Evolutionary conservation across 1,140 invertebrate genomes (phyloP), one percentile per base, ranked within the genome.

Genomic region (Belonocnema kinseyi): DNA sequence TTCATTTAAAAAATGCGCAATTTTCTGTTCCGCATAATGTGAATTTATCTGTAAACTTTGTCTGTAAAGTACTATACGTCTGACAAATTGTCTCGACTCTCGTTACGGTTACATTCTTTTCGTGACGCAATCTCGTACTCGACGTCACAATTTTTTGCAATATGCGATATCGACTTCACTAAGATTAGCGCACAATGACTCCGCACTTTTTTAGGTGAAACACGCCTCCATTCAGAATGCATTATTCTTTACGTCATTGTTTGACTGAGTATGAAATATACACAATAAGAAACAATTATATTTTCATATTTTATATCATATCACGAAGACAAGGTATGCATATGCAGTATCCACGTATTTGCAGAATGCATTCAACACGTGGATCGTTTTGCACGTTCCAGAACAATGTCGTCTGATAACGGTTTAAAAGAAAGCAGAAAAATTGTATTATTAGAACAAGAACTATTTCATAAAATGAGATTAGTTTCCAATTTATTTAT

Each of bases 121-220:
- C 10, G 56, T 66, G 58, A 66, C 58, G 58, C 58, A 66, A 66
- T 66, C 58, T 2, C 33, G 13, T 16, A 14, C 58, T 66, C 58
- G 33, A 66, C 58, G 58, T 66, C 58, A 66, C 33, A 26, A 66
- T 33, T 66, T 66, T 26, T 66, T 66, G 13, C 33, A 66, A 66
- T 58, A 4, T 56, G 56, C 19, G 58, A 66, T 66, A 66, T 66
- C 58, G 13, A 66, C 58, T 66, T 26, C 13, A 19, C 58, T 66
- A 33, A 66, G 58, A 66, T 66, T 66, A 66, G 58, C 58, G 16
- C 26, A 66, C n/a, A 11, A 66, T 66, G 58, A 66, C 21, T 66
- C 11, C 33, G 26, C 16, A 66, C 58, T 66, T 66, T 16, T 66
- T 66, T 16, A 33, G 11, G 12, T 11, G 17, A 10, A 56, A 21